Percentiles rank a stretch among this genome's conserved stretches.
These are phyloP conservation scores for Macrotis lagotis DNA, from an alignment of 2,113 vertebrate species.

Conservation along the genomic window DNA sequence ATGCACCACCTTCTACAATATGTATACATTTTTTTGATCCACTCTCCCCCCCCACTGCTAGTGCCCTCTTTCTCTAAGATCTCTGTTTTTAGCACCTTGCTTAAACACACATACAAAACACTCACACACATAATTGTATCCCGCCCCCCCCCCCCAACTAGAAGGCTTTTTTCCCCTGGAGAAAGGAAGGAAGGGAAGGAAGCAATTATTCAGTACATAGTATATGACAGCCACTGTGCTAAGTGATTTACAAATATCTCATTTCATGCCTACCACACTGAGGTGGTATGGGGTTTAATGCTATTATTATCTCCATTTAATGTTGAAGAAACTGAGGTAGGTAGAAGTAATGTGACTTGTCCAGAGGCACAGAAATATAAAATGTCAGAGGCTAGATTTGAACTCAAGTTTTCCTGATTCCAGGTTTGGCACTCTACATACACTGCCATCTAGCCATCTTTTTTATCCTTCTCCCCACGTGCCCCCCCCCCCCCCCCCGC, in stretches of 20 bases:
- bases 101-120: too few species aligned
- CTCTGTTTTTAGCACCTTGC: not conserved
- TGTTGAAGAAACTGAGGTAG: not conserved
- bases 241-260: too few species aligned
- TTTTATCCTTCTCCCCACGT: too few species aligned
- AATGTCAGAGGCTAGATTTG: not conserved
- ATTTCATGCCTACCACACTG: too few species aligned
- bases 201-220: not conserved
- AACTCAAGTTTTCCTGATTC: not conserved
- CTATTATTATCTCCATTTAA: not conserved
- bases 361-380: not conserved
- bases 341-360: not conserved
- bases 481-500: too few species aligned
- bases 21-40: not conserved
- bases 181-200: not conserved
- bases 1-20: not conserved
- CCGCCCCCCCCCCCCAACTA: too few species aligned
- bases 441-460: not conserved
- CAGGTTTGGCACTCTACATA: not conserved
- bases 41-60: not conserved
- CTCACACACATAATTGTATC: too few species aligned
- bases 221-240: not conserved
- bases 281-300: not conserved
- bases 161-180: too few species aligned
- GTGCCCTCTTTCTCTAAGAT: not conserved